Evolutionary conservation across 2,888 invertebrate species (phyloP).

Genomic region (Ectemnius cavifrons): DNA sequence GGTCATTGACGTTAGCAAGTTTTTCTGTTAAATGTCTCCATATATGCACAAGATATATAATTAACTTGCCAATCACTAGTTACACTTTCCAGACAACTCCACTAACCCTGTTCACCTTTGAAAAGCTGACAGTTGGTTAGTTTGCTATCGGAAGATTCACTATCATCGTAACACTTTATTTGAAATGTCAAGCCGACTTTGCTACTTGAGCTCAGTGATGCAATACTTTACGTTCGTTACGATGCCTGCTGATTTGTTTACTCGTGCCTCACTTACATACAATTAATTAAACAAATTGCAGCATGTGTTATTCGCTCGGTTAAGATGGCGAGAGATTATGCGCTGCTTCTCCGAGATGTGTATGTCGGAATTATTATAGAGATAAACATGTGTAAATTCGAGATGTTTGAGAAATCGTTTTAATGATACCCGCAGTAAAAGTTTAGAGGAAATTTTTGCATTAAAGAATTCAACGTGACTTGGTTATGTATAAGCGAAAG

Average conservation of each 20-base stretch:
- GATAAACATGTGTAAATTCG: too few relatives aligned
- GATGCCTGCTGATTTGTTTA: background rate
- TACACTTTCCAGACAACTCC: conserved; percentile 4
- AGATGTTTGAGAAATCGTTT: too few relatives aligned
- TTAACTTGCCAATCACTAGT: background rate
- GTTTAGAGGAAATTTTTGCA: too few relatives aligned
- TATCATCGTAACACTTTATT: conserved; percentile 29
- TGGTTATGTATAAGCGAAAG: conserved; percentile 36
- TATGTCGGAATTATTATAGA: too few relatives aligned
- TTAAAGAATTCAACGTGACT: conserved; percentile 7
- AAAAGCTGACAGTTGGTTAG: conserved; percentile 15
- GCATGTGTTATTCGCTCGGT: background rate
- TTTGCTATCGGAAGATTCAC: conserved; percentile 38
- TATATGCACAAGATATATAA: too few relatives aligned
- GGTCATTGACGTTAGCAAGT: too few relatives aligned
- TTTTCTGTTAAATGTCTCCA: too few relatives aligned
- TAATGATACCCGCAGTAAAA: too few relatives aligned
- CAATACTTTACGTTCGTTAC: conserved; percentile 7
- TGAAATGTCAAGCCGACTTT: conserved; percentile 55
- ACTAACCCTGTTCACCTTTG: conserved; percentile 58
- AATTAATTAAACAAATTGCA: background rate
- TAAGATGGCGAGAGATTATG: too few relatives aligned
- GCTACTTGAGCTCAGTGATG: conserved; percentile 13
- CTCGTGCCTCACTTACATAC: background rate
- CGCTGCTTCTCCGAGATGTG: too few relatives aligned